phyloP scores from a whole-genome alignment of 92 coral and sea anemone genomes.

The Epizoanthus illoricatus region DNA sequence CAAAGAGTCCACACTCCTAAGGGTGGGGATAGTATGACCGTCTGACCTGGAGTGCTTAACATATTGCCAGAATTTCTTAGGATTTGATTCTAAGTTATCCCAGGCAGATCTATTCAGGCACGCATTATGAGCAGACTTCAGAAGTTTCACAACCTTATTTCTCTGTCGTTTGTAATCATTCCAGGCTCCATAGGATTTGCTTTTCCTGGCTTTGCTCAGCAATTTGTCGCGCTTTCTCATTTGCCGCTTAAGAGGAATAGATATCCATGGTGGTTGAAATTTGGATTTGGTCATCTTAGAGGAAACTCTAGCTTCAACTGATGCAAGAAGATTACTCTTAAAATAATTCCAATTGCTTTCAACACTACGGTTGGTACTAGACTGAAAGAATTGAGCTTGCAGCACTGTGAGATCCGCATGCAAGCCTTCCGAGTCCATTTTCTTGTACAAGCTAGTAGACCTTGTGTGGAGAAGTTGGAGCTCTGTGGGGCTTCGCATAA shows the following conservation, averaged over 20 bases:
- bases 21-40: conserved; percentile 1
- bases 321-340: conserved; percentile 4
- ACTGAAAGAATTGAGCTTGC: background rate
- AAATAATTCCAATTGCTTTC: conserved; percentile 3
- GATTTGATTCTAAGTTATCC: conserved; percentile 7
- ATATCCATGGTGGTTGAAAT: background rate
- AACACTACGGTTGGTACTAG: background rate
- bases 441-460: conserved; percentile 18
- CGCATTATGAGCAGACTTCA: conserved; percentile 14
- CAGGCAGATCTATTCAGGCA: background rate
- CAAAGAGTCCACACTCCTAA: background rate
- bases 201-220: conserved; percentile 2
- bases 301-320: conserved; percentile 5
- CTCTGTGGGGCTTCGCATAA: background rate
- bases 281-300: background rate
- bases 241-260: conserved; percentile 7
- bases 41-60: conserved; percentile 11
- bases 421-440: background rate
- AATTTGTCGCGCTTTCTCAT: background rate
- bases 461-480: conserved; percentile 15
- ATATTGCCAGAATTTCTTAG: conserved; percentile 6
- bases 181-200: background rate
- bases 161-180: conserved; percentile 3
- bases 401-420: background rate
- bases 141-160: conserved; percentile 15